phyloP scores from a whole-genome alignment of 2,888 invertebrate species.

The Calameuta filiformis region DNA sequence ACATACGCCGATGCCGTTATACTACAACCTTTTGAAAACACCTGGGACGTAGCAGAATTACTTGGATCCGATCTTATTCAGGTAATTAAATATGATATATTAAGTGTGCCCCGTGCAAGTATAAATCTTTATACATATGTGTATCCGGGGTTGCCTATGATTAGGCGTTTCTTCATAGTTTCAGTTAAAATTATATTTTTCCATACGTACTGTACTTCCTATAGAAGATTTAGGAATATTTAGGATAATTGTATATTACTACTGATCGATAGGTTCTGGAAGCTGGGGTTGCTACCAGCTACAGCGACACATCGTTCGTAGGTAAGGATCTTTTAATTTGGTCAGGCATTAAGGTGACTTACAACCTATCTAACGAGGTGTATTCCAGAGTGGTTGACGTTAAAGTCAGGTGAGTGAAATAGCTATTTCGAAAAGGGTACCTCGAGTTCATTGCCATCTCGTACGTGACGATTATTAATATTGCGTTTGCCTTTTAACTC shows the following conservation, averaged over 20 bases:
- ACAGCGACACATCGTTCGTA: conserved; percentile 7
- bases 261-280: conserved; percentile 36
- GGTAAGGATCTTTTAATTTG: conserved; percentile 39
- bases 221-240: too few species aligned
- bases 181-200: not conserved
- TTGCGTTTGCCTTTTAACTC: not conserved
- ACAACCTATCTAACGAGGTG: conserved; percentile 32
- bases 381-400: conserved; percentile 35
- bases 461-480: not conserved
- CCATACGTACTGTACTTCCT: not conserved
- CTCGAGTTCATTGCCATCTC: not conserved
- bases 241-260: not conserved
- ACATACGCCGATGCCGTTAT: conserved; percentile 77
- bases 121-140: not conserved
- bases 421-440: not conserved
- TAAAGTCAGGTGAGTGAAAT: conserved; percentile 44
- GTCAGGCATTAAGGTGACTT: conserved; percentile 52
- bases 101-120: not conserved
- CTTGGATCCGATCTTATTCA: conserved; percentile 74
- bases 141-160: not conserved
- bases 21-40: conserved; percentile 82
- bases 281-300: conserved; percentile 30
- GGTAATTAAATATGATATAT: conserved; percentile 54
- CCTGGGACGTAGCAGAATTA: conserved; percentile 77
- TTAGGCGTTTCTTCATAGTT: conserved; percentile 23